Conservation (phyloP, 2,113 vertebrate species). For the Platanista minor region DNA sequence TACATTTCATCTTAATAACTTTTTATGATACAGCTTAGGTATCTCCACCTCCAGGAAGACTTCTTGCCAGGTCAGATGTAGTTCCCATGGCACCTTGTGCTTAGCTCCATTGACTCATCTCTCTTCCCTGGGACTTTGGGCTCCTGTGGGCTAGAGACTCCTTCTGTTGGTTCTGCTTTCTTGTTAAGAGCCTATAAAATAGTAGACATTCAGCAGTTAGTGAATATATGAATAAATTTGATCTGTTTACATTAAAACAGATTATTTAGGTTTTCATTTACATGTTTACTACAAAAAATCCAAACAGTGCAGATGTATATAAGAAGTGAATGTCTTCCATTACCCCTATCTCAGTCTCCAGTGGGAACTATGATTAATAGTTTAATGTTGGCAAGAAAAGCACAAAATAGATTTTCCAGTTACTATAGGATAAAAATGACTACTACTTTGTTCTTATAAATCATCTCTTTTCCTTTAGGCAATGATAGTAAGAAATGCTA, state of each 20-base stretch:
- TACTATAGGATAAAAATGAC: slow-evolving; percentile 56
- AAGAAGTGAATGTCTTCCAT: slow-evolving; percentile 16
- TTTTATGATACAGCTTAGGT: neutral
- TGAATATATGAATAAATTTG: slow-evolving; percentile 24
- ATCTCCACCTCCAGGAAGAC: neutral
- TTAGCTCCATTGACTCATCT: neutral
- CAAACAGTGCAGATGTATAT: neutral
- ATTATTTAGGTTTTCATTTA: slow-evolving; percentile 32
- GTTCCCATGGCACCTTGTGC: neutral
- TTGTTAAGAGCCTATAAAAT: neutral
- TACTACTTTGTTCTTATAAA: slow-evolving; percentile 55
- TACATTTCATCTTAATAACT: neutral
- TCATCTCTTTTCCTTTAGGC: slow-evolving; percentile 84
- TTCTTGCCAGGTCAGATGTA: neutral
- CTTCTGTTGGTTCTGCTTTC: slow-evolving; percentile 25
- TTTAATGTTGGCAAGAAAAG: slow-evolving; percentile 34
- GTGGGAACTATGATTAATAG: neutral
- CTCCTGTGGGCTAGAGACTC: neutral
- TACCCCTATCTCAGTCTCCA: neutral
- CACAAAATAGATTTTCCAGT: slow-evolving; percentile 45
- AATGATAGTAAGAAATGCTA: slow-evolving; percentile 98
- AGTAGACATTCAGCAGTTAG: slow-evolving; percentile 2
- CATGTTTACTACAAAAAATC: slow-evolving; percentile 8
- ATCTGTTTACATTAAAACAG: slow-evolving; percentile 12
- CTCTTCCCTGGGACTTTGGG: neutral